Percentiles rank a stretch among this genome's conserved stretches.
Evolutionary conservation across 2,888 invertebrate species (phyloP).

Genomic region (Ypsolopha scabrella): DNA sequence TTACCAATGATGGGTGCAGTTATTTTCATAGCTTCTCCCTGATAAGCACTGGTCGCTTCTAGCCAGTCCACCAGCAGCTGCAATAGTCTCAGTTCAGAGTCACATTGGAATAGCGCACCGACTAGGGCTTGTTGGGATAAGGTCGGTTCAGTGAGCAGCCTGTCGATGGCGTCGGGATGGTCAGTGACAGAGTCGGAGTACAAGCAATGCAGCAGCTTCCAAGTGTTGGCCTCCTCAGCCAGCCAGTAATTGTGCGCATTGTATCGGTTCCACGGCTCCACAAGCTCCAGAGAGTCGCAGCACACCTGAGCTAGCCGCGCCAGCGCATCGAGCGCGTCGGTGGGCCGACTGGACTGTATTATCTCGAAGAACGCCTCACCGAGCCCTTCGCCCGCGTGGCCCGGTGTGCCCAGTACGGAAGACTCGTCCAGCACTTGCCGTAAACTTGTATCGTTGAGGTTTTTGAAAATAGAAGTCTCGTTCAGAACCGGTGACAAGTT

Average conservation of each 20-base stretch:
- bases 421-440: constrained; percentile 57
- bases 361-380: constrained; percentile 60
- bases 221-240: constrained; percentile 88
- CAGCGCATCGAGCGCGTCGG: constrained; percentile 72
- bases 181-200: constrained; percentile 82
- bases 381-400: constrained; percentile 40
- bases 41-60: constrained; percentile 87
- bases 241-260: constrained; percentile 70
- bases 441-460: constrained; percentile 55
- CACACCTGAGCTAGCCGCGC: constrained; percentile 74
- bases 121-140: constrained; percentile 52
- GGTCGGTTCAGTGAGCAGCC: constrained; percentile 46
- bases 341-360: constrained; percentile 49
- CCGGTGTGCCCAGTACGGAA: constrained; percentile 36
- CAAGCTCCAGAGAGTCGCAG: constrained; percentile 69
- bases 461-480: constrained; percentile 59
- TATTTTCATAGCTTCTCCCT: constrained; percentile 71
- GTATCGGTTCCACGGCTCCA: constrained; percentile 62
- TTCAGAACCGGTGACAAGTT: constrained; percentile 58
- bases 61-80: constrained; percentile 95
- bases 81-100: constrained; percentile 74
- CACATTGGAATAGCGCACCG: constrained; percentile 49
- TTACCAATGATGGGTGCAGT: constrained; percentile 54
- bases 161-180: constrained; percentile 65
- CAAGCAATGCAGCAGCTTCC: constrained; percentile 85